Conservation (phyloP, 2,797 vertebrate genomes). For the Sebastes steindachneri region DNA sequence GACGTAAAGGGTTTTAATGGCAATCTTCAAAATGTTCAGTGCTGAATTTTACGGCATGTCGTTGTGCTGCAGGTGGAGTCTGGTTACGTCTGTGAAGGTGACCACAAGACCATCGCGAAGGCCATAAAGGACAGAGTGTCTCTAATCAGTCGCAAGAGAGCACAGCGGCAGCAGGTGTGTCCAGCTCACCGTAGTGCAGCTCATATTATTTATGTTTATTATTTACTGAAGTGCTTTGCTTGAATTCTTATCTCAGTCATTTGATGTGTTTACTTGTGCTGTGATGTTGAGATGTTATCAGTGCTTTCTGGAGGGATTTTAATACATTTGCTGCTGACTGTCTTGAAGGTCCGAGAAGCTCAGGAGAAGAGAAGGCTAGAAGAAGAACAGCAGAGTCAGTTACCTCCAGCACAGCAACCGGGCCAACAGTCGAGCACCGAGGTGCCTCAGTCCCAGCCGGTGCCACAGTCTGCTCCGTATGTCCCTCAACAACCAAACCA, state of each 20-base stretch:
- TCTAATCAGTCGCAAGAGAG: slow-evolving; percentile 94
- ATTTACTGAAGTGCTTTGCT: background rate
- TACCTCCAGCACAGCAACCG: slow-evolving; percentile 50
- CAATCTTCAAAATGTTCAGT: background rate
- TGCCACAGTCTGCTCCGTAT: slow-evolving; percentile 56
- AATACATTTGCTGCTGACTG: background rate
- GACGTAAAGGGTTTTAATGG: background rate
- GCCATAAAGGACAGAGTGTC: slow-evolving; percentile 98
- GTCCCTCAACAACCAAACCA: slow-evolving; percentile 64
- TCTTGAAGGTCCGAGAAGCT: slow-evolving; percentile 89
- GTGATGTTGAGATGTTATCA: background rate
- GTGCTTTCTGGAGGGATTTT: background rate
- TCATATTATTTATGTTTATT: background rate
- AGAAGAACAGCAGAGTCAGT: slow-evolving; percentile 83
- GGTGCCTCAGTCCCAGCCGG: slow-evolving; percentile 56
- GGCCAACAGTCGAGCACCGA: slow-evolving; percentile 58
- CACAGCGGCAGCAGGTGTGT: slow-evolving; percentile 90
- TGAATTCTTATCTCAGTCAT: background rate
- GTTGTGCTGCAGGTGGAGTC: slow-evolving; percentile 90
- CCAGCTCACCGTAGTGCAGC: background rate
- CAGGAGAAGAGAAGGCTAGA: slow-evolving; percentile 93
- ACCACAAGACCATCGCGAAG: slow-evolving; percentile 99
- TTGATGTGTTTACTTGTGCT: background rate
- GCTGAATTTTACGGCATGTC: background rate
- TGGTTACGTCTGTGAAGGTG: slow-evolving; percentile 96